A percentile compares a stretch with the other conserved stretches of the same genome.
These are phyloP conservation scores for Tachuris rubrigastra DNA, from an alignment of 2,113 vertebrate genomes.

Conservation along the genomic window DNA sequence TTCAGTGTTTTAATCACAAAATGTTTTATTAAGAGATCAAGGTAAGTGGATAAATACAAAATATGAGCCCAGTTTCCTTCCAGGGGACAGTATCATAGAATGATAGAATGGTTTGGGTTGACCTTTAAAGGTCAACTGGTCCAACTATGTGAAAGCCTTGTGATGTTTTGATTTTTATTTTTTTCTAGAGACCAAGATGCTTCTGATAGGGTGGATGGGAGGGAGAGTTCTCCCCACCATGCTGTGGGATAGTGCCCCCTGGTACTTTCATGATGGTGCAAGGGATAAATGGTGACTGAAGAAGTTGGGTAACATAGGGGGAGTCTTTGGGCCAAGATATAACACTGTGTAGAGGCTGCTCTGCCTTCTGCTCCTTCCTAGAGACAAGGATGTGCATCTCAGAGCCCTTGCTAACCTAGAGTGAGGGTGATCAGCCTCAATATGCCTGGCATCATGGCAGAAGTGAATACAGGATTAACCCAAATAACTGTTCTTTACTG, in stretches of 20 bases:
- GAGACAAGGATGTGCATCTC: background rate
- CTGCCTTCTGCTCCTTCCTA: background rate
- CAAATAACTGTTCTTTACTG: background rate
- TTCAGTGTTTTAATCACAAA: background rate
- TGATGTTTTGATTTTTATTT: background rate
- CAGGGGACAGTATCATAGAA: background rate
- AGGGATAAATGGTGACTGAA: background rate
- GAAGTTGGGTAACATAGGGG: background rate
- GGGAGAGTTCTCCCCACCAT: background rate
- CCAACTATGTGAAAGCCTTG: background rate
- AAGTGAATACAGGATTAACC: background rate
- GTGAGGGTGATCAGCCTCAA: background rate
- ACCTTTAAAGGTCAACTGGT: background rate
- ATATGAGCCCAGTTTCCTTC: background rate
- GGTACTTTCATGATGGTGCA: background rate
- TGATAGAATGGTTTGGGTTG: background rate
- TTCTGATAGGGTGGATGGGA: background rate
- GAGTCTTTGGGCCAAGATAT: background rate
- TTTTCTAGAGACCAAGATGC: background rate
- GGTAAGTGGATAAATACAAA: background rate
- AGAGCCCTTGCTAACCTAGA: background rate
- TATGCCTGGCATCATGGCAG: fast-evolving
- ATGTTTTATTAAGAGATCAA: background rate
- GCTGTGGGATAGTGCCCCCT: background rate
- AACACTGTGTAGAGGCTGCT: fast-evolving